Evolutionary conservation across 2,113 vertebrate species (phyloP), one percentile per base, ranked within the genome.

Genomic region (Delphinus delphis): DNA sequence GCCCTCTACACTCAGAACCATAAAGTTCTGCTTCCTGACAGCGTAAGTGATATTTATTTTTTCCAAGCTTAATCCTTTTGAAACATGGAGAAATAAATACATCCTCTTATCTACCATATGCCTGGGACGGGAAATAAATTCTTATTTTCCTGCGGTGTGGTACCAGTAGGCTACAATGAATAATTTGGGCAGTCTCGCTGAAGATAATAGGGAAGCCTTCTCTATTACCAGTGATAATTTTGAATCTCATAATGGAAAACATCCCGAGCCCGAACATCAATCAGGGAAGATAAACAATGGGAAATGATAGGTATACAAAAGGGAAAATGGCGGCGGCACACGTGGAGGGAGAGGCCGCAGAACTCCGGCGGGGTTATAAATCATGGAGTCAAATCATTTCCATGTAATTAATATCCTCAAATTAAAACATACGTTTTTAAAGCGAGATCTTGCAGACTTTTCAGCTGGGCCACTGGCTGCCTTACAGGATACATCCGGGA

Each of bases 11-110:
- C 97, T 97, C 98, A 93, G 93, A 97, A 96, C 98, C 98, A 98
- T 98, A 98, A 98, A 98, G 98, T 98, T 98, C 98, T 98, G 97
- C 97, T 98, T 97, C 97, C 98, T 99, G 98, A 98, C 99, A 99
- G 98, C 94, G 97, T 98, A 99, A 99, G 98, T 99, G 98, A 99
- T 99, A 98, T 98, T 99, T 99, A 99, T 99, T 99, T 99, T 98
- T 98, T 98, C 98, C 97, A 98, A 98, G 98, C 98, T 98, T 98
- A 99, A 99, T 99, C 98, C 98, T 98, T 99, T 98, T 99, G 98
- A 99, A 99, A 99, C 99, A 99, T 98, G 98, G 98, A 98, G 98
- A 98, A 99, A 99, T 99, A 99, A 99, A 99, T 99, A 98, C 98
- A 99, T 99, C 98, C 98, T 98, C 98, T 99, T 99, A 99, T 99